These are phyloP conservation scores for Suillia variegata DNA, from an alignment of 2,888 invertebrate species.

Conservation along the genomic window DNA sequence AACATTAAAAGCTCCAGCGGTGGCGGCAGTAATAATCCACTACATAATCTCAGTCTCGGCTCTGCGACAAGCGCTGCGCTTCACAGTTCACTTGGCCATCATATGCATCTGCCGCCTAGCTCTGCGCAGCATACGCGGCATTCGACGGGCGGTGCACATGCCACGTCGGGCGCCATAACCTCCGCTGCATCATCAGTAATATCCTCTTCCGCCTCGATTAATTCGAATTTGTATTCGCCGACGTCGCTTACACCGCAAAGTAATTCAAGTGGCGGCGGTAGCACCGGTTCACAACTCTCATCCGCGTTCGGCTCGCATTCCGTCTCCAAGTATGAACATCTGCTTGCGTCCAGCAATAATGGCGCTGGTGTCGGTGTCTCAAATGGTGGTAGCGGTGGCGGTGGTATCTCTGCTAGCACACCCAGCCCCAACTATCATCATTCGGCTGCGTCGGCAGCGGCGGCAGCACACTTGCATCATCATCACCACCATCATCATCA, in stretches of 20 bases:
- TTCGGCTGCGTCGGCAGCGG: conserved; percentile 36
- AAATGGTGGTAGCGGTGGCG: conserved; percentile 37
- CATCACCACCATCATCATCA: conserved; percentile 34
- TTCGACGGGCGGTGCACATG: conserved; percentile 2
- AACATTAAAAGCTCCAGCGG: conserved; percentile 37
- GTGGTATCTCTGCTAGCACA: conserved; percentile 44
- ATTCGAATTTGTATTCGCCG: conserved; percentile 49
- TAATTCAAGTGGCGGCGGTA: conserved; percentile 32
- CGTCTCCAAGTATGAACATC: conserved; percentile 47
- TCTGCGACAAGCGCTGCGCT: conserved; percentile 33
- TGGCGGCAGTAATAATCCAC: conserved; percentile 31
- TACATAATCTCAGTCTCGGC: conserved; percentile 37
- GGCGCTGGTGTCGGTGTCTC: conserved; percentile 33
- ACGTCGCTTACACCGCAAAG: conserved; percentile 31
- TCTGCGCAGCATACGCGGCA: conserved; percentile 34
- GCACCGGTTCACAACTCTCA: conserved; percentile 35
- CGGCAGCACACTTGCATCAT: conserved; percentile 43
- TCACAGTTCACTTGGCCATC: conserved; percentile 35
- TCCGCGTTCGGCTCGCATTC: conserved; percentile 41
- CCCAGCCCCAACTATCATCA: conserved; percentile 57
- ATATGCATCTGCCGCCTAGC: conserved; percentile 39
- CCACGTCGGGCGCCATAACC: conserved; percentile 22
- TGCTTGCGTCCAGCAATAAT: conserved; percentile 38
- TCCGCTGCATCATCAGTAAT: conserved; percentile 23
- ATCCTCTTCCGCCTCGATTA: conserved; percentile 13